A percentile compares a stretch with the other conserved stretches of the same genome.
Conservation (phyloP, 2,797 vertebrate genomes). For the Sarcophilus harrisii region DNA sequence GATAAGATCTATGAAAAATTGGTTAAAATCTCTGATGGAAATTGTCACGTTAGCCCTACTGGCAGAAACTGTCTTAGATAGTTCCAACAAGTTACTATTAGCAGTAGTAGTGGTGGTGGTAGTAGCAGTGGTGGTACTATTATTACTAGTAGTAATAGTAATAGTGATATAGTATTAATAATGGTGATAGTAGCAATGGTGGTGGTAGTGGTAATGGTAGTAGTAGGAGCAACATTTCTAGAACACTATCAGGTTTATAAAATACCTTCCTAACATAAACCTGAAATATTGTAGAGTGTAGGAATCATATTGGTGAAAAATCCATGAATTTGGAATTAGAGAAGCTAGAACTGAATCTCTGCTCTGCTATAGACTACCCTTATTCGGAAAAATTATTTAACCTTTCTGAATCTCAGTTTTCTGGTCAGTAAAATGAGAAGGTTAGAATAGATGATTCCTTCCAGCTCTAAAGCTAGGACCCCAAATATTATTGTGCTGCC, state of each 20-base stretch:
- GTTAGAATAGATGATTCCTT: background rate
- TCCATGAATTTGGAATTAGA: background rate
- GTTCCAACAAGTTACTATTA: background rate
- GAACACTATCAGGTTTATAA: background rate
- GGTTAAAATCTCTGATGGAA: background rate
- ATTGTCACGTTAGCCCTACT: background rate
- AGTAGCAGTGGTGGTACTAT: too few species aligned
- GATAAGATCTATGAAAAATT: conserved; percentile 15
- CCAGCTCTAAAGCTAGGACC: background rate
- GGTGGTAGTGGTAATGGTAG: too few species aligned
- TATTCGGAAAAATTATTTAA: background rate
- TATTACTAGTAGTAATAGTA: too few species aligned
- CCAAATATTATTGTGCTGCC: background rate
- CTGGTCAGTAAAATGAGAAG: background rate
- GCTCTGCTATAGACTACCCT: background rate
- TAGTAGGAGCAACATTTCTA: background rate
- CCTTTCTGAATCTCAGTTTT: background rate
- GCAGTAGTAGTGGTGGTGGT: too few species aligned
- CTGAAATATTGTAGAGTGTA: background rate
- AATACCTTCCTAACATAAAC: background rate
- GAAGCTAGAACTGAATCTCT: background rate
- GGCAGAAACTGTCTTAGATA: background rate
- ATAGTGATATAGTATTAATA: too few species aligned
- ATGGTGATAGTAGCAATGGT: too few species aligned
- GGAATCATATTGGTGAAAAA: background rate